phyloP scores from a whole-genome alignment of 2,888 invertebrate genomes.

The Leuctra nigra region DNA sequence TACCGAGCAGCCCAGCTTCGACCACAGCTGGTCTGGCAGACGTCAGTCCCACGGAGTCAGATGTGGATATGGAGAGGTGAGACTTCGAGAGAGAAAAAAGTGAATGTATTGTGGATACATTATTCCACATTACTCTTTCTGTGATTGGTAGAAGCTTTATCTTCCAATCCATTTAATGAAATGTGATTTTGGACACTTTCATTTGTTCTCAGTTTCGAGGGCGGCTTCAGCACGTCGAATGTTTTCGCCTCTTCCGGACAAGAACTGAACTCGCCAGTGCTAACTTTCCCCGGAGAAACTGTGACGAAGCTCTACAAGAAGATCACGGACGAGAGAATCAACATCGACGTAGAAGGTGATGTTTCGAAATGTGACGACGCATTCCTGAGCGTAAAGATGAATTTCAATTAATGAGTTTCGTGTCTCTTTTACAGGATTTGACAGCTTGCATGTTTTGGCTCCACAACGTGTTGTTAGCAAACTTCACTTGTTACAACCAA shows the following conservation, averaged over 20 bases:
- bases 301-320: slow-evolving; percentile 52
- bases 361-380: not conserved
- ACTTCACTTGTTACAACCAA: slow-evolving; percentile 56
- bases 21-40: slow-evolving; percentile 35
- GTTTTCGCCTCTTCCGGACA: slow-evolving; percentile 27
- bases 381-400: not conserved
- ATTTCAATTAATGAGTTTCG: not conserved
- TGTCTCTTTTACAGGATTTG: slow-evolving; percentile 45
- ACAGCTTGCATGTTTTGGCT: slow-evolving; percentile 55
- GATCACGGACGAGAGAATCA: slow-evolving; percentile 58
- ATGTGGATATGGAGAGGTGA: slow-evolving; percentile 35
- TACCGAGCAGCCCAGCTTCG: slow-evolving; percentile 51
- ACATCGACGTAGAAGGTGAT: slow-evolving; percentile 51
- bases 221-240: slow-evolving; percentile 41
- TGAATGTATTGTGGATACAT: not conserved
- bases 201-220: slow-evolving; percentile 43
- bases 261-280: slow-evolving; percentile 35
- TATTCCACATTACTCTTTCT: not conserved
- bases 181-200: not conserved
- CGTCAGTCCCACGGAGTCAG: slow-evolving; percentile 33
- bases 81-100: not conserved
- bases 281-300: slow-evolving; percentile 46
- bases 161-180: not conserved
- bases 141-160: not conserved
- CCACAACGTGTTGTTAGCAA: slow-evolving; percentile 57